Evolutionary conservation across 2,113 vertebrate genomes (phyloP), one percentile per base, ranked within the genome.

Genomic region (Poeciliopsis prolifica): DNA sequence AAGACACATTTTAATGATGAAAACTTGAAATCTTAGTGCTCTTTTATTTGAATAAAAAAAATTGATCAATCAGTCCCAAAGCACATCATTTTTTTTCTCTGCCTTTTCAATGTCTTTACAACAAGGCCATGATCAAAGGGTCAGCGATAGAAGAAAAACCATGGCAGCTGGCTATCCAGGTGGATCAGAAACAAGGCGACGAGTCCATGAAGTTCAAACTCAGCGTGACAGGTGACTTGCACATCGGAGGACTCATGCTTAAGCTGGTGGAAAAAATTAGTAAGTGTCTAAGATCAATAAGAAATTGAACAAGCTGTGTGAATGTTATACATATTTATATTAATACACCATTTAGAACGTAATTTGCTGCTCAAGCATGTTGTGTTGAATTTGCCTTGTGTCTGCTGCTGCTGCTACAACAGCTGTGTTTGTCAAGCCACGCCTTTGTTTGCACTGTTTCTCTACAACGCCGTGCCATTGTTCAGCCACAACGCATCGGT

Each of bases 201-300:
- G 83, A 94, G 72, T 67, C 80, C 72, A 94, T 94, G 80, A 91
- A 88, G 6, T 70, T 95, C 67, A 88, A 67, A 0, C 86, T 98
- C 65, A 91, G 72, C 64, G 97, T 99, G 74, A 95, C 95, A 0
- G 98, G 98, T 63, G 96, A 97, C 83, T 95, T 98, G 84, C 98
- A 99, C 65, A 72, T 99, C 10, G 98, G 98, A 61, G 98, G 98
- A 72, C 91, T 99, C 88, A 99, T 99, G 97, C 96, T 99, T 58
- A 97, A 95, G 84, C 90, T 99, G 84, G 98, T 98, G 85, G 98
- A 99, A 84, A 68, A 95, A 91, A 98, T 98, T 87, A 90, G 98
- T 99, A 94, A 96, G 97, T 97, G 29, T 19, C 42, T 61, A 22
- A 29, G 9, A 28, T 13, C 0, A 0, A 26, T 44, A 6, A n/a